Conservation (phyloP, 2,888 invertebrate species). For the Apoderus coryli region DNA sequence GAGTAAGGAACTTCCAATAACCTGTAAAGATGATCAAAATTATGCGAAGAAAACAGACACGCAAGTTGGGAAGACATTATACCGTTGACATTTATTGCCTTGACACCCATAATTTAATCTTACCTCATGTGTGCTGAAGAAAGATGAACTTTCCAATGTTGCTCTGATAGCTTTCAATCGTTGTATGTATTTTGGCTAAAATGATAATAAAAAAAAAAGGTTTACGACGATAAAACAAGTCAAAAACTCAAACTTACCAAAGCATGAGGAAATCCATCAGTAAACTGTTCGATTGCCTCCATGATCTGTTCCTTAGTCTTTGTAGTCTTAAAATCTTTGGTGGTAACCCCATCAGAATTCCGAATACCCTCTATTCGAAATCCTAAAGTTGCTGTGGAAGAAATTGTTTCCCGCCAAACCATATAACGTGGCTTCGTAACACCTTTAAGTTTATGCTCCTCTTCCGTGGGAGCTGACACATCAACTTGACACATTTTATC, state of each 20-base stretch:
- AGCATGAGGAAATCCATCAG: constrained; percentile 61
- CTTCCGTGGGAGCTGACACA: constrained; percentile 72
- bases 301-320: constrained; percentile 71
- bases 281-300: constrained; percentile 68
- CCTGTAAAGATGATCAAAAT: constrained; percentile 33
- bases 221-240: background rate
- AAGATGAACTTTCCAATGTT: constrained; percentile 71
- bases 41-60: too few relatives aligned
- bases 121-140: constrained; percentile 81
- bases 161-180: constrained; percentile 71
- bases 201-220: constrained; percentile 21
- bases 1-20: constrained; percentile 86
- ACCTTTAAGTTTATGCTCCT: constrained; percentile 78
- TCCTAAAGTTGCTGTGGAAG: constrained; percentile 90
- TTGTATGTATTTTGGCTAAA: constrained; percentile 69
- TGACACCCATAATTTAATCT: constrained; percentile 12
- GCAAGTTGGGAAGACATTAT: background rate
- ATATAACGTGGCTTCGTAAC: constrained; percentile 91
- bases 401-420: constrained; percentile 94
- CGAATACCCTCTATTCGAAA: constrained; percentile 93
- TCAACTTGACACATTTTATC: constrained; percentile 96
- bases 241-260: constrained; percentile 43
- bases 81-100: background rate
- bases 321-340: constrained; percentile 91
- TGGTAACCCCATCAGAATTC: constrained; percentile 77